These are phyloP conservation scores for Mycalesis mineus DNA, from an alignment of 2,888 invertebrate genomes.

Conservation along the genomic window DNA sequence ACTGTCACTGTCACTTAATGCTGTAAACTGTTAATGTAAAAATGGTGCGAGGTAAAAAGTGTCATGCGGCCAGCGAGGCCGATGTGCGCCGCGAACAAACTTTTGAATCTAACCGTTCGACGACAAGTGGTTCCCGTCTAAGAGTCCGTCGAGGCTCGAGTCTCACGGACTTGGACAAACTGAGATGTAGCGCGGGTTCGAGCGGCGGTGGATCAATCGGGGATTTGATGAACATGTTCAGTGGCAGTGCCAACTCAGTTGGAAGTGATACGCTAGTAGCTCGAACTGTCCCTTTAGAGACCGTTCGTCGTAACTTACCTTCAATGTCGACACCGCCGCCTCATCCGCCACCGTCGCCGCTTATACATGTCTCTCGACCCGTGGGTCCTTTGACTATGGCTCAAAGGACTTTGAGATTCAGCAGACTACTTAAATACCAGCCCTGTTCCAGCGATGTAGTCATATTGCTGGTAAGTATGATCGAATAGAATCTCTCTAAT, in stretches of 20 bases:
- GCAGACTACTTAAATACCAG: constrained; percentile 82
- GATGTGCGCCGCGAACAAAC: constrained; percentile 76
- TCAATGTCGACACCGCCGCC: constrained; percentile 71
- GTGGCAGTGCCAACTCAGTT: constrained; percentile 83
- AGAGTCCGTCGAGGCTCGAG: constrained; percentile 84
- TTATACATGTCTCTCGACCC: constrained; percentile 62
- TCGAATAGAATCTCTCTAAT: not conserved
- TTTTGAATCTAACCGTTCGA: constrained; percentile 60
- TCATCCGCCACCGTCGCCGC: constrained; percentile 57
- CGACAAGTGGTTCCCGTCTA: constrained; percentile 72
- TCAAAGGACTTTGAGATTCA: constrained; percentile 83
- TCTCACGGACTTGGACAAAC: constrained; percentile 84
- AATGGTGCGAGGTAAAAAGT: constrained; percentile 65
- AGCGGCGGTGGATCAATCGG: constrained; percentile 83
- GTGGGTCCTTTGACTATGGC: constrained; percentile 81
- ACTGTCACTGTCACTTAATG: not conserved
- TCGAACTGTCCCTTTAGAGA: constrained; percentile 84
- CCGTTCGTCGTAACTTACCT: constrained; percentile 75
- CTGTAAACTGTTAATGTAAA: constrained; percentile 27
- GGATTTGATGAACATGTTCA: constrained; percentile 88
- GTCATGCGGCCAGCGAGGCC: constrained; percentile 66
- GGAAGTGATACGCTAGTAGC: constrained; percentile 85
- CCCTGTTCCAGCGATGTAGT: constrained; percentile 74
- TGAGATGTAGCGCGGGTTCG: constrained; percentile 68
- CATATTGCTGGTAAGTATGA: constrained; percentile 60